These are phyloP conservation scores for Philotrypesis tridentata DNA, from an alignment of 1,140 invertebrate species.

Conservation along the genomic window DNA sequence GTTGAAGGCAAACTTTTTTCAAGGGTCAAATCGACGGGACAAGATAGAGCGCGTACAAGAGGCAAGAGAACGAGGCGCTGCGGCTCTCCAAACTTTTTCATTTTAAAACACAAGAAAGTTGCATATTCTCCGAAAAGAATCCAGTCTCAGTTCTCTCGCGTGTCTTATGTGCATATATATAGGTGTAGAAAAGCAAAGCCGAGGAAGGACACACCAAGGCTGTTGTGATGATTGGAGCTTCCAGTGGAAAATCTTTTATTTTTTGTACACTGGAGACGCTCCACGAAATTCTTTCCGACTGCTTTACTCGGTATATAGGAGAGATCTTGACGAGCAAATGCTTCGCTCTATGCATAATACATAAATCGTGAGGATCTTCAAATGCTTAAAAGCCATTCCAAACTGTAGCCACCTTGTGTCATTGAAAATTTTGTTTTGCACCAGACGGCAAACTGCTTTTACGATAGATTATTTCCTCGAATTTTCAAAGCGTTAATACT, in stretches of 20 bases:
- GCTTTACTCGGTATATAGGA: neutral
- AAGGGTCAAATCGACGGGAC: neutral
- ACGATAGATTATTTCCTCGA: no score
- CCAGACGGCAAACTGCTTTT: no score
- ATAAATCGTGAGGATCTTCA: no score
- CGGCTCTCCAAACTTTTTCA: neutral
- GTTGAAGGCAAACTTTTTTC: neutral
- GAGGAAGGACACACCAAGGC: neutral
- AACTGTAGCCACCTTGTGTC: no score
- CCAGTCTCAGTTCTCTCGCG: neutral
- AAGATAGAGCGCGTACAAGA: neutral
- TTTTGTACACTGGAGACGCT: neutral
- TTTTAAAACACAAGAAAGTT: neutral
- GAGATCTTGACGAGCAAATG: neutral
- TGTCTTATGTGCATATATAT: neutral
- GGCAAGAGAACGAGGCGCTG: neutral
- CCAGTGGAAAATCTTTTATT: neutral
- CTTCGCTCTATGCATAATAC: neutral
- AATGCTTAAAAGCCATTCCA: no score
- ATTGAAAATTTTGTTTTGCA: no score
- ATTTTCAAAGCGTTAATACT: no score
- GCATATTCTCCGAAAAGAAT: constrained; percentile 8
- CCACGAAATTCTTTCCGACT: neutral
- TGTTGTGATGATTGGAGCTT: neutral
- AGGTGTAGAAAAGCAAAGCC: neutral